A percentile compares a stretch with the other conserved stretches of the same genome.
phyloP scores from a whole-genome alignment of 2,113 vertebrate genomes.

The Cyanoderma ruficeps region DNA sequence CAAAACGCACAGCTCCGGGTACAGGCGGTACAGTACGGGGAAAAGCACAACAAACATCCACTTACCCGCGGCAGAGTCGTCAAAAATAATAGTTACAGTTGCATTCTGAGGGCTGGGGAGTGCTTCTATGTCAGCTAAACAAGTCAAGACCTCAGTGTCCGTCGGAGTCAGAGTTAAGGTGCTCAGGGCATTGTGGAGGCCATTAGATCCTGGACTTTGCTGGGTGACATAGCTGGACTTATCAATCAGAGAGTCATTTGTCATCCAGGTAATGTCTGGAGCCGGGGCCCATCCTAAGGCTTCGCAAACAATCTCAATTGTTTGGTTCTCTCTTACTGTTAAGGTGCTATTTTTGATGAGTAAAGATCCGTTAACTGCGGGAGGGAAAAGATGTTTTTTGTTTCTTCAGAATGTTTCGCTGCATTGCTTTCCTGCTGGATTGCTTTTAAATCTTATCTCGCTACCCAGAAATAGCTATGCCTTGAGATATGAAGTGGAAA shows the following conservation, averaged over 20 bases:
- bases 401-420: conserved; percentile 26
- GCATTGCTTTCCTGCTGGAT: not conserved
- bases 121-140: conserved; percentile 78
- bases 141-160: conserved; percentile 75
- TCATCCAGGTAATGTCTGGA: conserved; percentile 80
- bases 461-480: not conserved
- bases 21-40: not conserved
- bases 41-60: not conserved
- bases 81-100: conserved; percentile 73
- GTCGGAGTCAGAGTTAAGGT: conserved; percentile 72
- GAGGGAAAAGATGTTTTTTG: conserved; percentile 67
- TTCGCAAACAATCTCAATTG: conserved; percentile 76
- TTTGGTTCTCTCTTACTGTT: conserved; percentile 69
- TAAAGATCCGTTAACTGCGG: conserved; percentile 82
- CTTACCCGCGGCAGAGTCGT: conserved; percentile 66
- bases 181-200: conserved; percentile 73
- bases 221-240: conserved; percentile 69
- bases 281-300: conserved; percentile 81
- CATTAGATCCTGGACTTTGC: conserved; percentile 37
- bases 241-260: conserved; percentile 64
- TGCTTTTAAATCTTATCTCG: not conserved
- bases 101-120: conserved; percentile 68
- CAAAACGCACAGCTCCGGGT: not conserved
- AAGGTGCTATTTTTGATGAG: conserved; percentile 65
- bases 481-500: not conserved